Base-by-base conservation (phyloP, 2,797 vertebrate genomes). In the Atherinosoma microstoma region DNA sequence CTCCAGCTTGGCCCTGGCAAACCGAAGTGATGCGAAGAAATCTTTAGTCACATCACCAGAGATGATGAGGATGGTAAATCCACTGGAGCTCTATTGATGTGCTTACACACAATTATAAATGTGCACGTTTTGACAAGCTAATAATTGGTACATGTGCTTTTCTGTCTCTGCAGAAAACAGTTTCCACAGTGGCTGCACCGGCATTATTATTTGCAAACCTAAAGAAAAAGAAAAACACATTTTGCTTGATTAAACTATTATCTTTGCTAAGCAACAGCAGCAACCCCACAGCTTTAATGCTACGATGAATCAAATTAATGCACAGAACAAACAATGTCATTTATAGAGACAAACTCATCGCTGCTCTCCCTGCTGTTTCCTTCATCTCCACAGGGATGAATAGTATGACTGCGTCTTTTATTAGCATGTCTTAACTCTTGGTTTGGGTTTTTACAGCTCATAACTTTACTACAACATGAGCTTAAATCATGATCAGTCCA, bases 1-100 rank as follows among this genome's bases (percentile, higher is more conserved):
- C 70, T 75, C 49, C 69, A 18, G 65, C 40, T 0, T 10, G 51
- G 77, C 69, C 69, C 70, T 34, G 67, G 72, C 68, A 71, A 62
- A 67, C 47, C 38, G 64, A 58, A 68, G 47, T 3, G 72, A 54
- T 54, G 13, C 29, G 47, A 67, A 73, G 58, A 64, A 64, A 76
- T 29, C 30, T 67, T 59, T 63, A 71, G 56, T 63, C 42, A 0
- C 10, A 61, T 63, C 75, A 59, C 12, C 10, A 7, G 70, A 63
- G 36, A 9, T 57, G 66, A 0, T 2, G 29, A 16, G 60, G 65
- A 57, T 10, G 40, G 63, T 54, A 36, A 75, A 66, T 65, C 67
- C 70, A 47, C 58, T 38, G 22, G 20, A 16, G 27, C 20, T 58
- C 45, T 18, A 27, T 27, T 67, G 5, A 7, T 67, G 57, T 58